phyloP scores from a whole-genome alignment of 1,140 invertebrate genomes.

The Drosophila tropicalis region DNA sequence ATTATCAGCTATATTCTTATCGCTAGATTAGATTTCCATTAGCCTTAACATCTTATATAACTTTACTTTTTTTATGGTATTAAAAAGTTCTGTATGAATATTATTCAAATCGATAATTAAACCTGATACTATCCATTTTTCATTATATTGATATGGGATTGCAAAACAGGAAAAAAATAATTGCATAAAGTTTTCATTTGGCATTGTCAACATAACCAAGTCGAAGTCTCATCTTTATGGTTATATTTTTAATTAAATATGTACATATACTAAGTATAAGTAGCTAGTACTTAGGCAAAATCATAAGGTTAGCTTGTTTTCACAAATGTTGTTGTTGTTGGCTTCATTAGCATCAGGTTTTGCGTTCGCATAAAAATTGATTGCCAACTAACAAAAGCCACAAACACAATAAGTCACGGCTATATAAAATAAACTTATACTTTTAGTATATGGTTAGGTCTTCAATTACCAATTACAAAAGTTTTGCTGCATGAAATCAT shows the following conservation, averaged over 20 bases:
- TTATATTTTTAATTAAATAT: constrained; percentile 66
- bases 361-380: constrained; percentile 71
- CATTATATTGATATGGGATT: background rate
- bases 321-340: constrained; percentile 23
- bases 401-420: constrained; percentile 54
- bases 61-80: too few relatives aligned
- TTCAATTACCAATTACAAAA: background rate
- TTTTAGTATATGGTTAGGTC: constrained; percentile 50
- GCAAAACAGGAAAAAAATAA: constrained; percentile 25
- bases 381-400: constrained; percentile 54
- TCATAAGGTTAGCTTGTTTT: constrained; percentile 61
- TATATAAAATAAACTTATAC: constrained; percentile 57
- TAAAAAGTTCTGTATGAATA: too few relatives aligned
- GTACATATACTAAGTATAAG: constrained; percentile 24
- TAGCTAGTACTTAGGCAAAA: constrained; percentile 20
- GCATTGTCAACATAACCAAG: constrained; percentile 48
- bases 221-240: constrained; percentile 51
- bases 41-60: too few relatives aligned
- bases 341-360: constrained; percentile 73
- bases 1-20: too few relatives aligned
- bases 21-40: too few relatives aligned
- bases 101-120: too few relatives aligned
- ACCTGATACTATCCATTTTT: too few relatives aligned
- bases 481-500: background rate
- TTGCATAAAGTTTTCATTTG: constrained; percentile 59